phyloP scores from a whole-genome alignment of 2,797 vertebrate genomes.

The Crax fasciolata region DNA sequence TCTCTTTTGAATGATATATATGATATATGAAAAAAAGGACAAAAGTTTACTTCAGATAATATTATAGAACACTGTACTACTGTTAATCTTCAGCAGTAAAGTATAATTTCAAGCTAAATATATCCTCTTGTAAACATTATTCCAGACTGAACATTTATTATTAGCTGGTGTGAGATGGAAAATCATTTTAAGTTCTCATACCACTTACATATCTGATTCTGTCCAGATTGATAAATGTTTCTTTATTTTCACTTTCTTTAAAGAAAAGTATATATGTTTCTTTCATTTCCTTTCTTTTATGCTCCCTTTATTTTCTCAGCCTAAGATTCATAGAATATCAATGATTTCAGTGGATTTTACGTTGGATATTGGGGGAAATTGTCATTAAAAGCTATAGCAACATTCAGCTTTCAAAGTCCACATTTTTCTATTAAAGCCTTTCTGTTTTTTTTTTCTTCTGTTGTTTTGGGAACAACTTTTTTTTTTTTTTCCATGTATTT shows the following conservation, averaged over 20 bases:
- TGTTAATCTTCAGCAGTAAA: neutral
- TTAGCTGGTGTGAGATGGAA: neutral
- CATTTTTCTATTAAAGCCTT: rapidly evolving
- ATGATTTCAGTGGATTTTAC: neutral
- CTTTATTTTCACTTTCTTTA: neutral
- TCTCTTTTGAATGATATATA: neutral
- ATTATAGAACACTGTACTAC: neutral
- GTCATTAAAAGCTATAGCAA: neutral
- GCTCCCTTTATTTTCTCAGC: neutral
- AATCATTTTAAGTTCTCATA: neutral
- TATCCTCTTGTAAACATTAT: neutral
- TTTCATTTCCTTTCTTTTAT: neutral
- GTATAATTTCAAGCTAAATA: neutral
- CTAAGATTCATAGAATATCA: neutral
- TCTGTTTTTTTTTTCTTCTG: neutral
- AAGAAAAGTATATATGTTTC: neutral
- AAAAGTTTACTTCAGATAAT: neutral
- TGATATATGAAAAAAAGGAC: neutral
- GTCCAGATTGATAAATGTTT: neutral
- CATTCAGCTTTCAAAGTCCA: neutral
- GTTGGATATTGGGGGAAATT: neutral
- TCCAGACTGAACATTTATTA: neutral
- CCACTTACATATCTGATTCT: neutral
- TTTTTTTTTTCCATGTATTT: neutral
- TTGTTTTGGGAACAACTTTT: neutral